Conservation (phyloP, 2,113 vertebrate species). For the Leucoraja erinaceus region DNA sequence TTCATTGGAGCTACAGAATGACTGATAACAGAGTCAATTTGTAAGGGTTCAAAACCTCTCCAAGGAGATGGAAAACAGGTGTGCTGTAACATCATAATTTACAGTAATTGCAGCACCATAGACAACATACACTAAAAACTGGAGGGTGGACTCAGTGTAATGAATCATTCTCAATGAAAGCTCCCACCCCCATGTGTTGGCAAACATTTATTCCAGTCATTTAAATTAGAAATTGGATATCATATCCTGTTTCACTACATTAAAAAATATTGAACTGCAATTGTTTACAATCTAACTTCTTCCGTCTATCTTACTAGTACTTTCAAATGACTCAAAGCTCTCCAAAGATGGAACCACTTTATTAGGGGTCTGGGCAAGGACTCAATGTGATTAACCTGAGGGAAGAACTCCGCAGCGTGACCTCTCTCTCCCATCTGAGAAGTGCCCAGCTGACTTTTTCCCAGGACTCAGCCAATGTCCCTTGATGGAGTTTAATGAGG, state of each 20-base stretch:
- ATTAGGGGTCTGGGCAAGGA: neutral
- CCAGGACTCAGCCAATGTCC: neutral
- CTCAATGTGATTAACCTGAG: neutral
- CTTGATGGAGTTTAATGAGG: neutral
- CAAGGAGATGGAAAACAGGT: neutral
- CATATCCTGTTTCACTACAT: neutral
- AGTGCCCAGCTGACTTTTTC: neutral
- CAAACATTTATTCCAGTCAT: neutral
- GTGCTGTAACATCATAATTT: neutral
- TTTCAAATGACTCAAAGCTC: neutral
- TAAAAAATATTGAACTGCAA: neutral
- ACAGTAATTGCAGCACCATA: neutral
- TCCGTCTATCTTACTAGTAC: neutral
- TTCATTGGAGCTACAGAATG: neutral
- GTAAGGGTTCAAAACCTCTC: neutral
- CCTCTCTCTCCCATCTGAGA: neutral
- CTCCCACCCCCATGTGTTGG: neutral
- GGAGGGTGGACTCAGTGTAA: neutral
- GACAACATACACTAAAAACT: neutral
- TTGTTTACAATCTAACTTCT: neutral
- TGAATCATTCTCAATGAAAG: neutral
- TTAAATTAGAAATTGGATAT: neutral
- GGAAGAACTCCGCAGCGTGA: neutral
- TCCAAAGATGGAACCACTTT: neutral
- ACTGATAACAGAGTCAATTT: neutral